Conservation (phyloP, 2,888 invertebrate genomes). For the Vanessa cardui region DNA sequence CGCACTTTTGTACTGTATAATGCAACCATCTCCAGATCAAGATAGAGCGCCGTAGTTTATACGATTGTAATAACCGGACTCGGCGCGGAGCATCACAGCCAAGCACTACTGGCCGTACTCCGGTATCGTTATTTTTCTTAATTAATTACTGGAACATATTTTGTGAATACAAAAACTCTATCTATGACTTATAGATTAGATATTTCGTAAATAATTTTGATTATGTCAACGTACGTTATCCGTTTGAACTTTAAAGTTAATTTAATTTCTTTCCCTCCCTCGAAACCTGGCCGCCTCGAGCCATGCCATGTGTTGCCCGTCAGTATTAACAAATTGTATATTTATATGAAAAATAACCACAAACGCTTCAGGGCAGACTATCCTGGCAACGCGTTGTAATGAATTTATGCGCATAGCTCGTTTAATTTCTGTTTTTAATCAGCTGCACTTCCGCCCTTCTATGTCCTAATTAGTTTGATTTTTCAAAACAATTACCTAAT, state of each 20-base stretch:
- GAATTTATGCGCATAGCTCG: conserved; percentile 24
- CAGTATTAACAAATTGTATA: conserved; percentile 47
- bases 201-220: neutral
- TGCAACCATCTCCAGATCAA: conserved; percentile 69
- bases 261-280: conserved; percentile 71
- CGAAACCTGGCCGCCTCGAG: conserved; percentile 55
- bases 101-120: conserved; percentile 22
- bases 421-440: conserved; percentile 22
- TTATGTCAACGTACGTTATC: conserved; percentile 42
- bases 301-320: conserved; percentile 67
- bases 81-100: conserved; percentile 40
- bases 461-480: neutral
- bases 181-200: neutral
- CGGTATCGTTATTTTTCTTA: conserved; percentile 31
- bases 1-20: conserved; percentile 68
- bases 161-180: neutral
- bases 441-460: neutral
- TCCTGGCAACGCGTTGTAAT: conserved; percentile 31
- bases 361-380: conserved; percentile 51
- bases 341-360: conserved; percentile 52
- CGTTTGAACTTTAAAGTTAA: conserved; percentile 59
- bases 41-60: conserved; percentile 57
- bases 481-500: neutral
- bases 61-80: conserved; percentile 44
- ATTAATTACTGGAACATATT: conserved; percentile 25